Percentiles rank a stretch among this genome's conserved stretches.
phyloP scores from a whole-genome alignment of 1,140 invertebrate genomes.

The Idris sp. region DNA sequence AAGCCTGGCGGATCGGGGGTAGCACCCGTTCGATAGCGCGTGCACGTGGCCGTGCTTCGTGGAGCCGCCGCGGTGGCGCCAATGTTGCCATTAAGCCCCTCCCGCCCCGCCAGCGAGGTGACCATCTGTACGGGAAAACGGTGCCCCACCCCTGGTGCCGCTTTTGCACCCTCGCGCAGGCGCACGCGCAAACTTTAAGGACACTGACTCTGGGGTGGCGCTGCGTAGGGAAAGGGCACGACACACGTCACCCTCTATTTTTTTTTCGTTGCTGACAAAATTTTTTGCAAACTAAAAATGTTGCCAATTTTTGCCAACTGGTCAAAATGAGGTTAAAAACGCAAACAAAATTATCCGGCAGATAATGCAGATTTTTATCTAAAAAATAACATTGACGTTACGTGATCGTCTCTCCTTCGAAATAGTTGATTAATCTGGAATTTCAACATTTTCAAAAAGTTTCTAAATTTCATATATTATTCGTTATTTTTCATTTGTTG shows the following conservation, averaged over 20 bases:
- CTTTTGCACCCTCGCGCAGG: conserved; percentile 69
- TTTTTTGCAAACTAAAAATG: too few relatives aligned
- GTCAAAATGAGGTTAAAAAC: too few relatives aligned
- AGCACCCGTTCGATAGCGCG: conserved; percentile 74
- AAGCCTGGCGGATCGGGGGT: conserved; percentile 65
- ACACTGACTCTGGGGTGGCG: conserved; percentile 71
- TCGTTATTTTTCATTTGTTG: too few relatives aligned
- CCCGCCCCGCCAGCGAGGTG: conserved; percentile 17
- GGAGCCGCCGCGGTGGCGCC: conserved; percentile 75
- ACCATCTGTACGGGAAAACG: conserved; percentile 15
- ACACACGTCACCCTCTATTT: conserved; percentile 3
- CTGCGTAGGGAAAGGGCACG: not conserved
- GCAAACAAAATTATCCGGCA: too few relatives aligned
- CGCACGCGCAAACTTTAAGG: conserved; percentile 74
- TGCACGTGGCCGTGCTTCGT: conserved; percentile 76
- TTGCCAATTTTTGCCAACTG: too few relatives aligned
- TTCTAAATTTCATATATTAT: too few relatives aligned
- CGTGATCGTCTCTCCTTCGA: too few relatives aligned
- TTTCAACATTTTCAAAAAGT: too few relatives aligned
- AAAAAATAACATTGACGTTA: too few relatives aligned
- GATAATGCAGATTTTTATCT: too few relatives aligned
- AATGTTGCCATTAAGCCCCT: conserved; percentile 71
- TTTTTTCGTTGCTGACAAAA: too few relatives aligned
- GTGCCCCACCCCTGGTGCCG: conserved; percentile 26
- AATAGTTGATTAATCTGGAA: too few relatives aligned